Conservation (phyloP, 1,140 invertebrate species). For the Agrypnia vestita region DNA sequence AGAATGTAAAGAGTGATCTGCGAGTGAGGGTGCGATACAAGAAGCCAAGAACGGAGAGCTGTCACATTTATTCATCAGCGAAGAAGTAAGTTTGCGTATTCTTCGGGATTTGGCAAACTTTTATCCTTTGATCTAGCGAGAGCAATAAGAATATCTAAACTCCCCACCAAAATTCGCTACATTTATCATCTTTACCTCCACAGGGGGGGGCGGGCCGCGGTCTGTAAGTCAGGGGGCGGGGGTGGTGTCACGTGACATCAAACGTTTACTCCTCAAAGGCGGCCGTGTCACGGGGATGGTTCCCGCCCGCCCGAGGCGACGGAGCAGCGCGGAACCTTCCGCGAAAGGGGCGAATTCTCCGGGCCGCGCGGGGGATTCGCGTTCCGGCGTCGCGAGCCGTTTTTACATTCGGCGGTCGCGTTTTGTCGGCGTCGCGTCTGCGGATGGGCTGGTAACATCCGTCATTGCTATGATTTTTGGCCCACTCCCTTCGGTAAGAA, state of each 20-base stretch:
- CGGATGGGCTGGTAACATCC: conserved; percentile 20
- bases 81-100: background rate
- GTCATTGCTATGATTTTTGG: conserved; percentile 29
- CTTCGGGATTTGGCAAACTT: conserved; percentile 19
- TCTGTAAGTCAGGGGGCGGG: conserved; percentile 28
- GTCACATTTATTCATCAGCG: too few species aligned
- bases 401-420: background rate
- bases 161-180: conserved; percentile 19
- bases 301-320: background rate
- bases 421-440: background rate
- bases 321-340: background rate
- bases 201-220: conserved; percentile 9
- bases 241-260: conserved; percentile 40
- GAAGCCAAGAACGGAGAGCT: too few species aligned
- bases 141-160: conserved; percentile 30
- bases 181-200: conserved; percentile 23
- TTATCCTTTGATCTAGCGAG: conserved; percentile 11
- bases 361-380: background rate
- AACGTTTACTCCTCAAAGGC: conserved; percentile 39
- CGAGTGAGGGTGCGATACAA: too few species aligned
- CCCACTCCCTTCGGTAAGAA: conserved; percentile 17
- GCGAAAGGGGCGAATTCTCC: background rate
- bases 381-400: background rate
- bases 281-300: conserved; percentile 12
- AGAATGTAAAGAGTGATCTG: too few species aligned